Evolutionary conservation across 2,113 vertebrate genomes (phyloP).

Genomic region (Gila orcuttii): DNA sequence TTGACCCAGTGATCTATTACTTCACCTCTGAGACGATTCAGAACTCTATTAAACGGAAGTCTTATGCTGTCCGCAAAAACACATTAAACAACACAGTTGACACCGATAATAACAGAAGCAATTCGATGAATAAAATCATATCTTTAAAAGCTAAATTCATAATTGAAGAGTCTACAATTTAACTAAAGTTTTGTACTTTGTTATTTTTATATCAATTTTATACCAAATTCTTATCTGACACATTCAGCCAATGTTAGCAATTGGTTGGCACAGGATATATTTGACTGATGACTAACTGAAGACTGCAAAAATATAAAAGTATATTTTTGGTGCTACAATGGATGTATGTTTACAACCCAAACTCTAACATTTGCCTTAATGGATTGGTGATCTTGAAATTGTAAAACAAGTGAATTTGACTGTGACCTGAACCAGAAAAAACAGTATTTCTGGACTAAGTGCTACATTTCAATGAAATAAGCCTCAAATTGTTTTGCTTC

Average conservation of each 20-base stretch:
- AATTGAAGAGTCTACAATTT: slow-evolving; percentile 80
- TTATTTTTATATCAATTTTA: not conserved
- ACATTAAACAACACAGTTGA: slow-evolving; percentile 66
- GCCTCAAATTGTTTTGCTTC: not conserved
- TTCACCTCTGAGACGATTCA: slow-evolving; percentile 88
- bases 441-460: not conserved
- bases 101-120: slow-evolving; percentile 69
- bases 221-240: not conserved
- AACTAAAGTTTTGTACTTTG: slow-evolving; percentile 47
- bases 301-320: not conserved
- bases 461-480: not conserved
- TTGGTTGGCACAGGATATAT: not conserved
- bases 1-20: slow-evolving; percentile 87
- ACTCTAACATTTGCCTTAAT: not conserved
- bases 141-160: slow-evolving; percentile 78
- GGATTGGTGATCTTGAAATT: not conserved
- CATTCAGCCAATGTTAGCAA: not conserved
- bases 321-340: not conserved
- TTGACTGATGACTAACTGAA: not conserved
- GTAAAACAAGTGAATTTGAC: not conserved
- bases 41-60: slow-evolving; percentile 83
- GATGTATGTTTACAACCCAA: not conserved
- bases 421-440: not conserved
- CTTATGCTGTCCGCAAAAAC: slow-evolving; percentile 63
- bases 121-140: slow-evolving; percentile 71